Evolutionary conservation across 1,140 invertebrate species (phyloP), one percentile per base, ranked within the genome.

Genomic region (Ceratoteleas bidentatus): DNA sequence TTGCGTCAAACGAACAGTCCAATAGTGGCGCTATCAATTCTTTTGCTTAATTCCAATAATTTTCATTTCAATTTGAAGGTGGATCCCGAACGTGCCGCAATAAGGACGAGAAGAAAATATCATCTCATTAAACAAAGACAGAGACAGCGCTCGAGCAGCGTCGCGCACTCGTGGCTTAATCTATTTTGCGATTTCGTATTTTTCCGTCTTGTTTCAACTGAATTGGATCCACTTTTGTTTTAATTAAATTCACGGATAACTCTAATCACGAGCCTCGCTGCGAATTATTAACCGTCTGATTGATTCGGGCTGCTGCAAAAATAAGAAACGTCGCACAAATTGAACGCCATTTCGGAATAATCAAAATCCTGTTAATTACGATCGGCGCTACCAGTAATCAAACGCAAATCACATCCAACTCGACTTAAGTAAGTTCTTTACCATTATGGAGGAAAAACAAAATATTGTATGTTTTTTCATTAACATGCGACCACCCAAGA

Each of bases 201-300:
- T 40, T 40, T 40, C 36, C 10, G 36, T 40, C 36, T 40, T 40
- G 10, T 40, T 40, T 40, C 36, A 40, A 40, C 36, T 40, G 36
- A 40, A 40, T 40, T 40, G 36, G 36, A 40, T 40, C 36, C 36
- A 40, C 36, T 40, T 40, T 40, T 40, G 36, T 40, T 40, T 40
- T 40, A 40, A 40, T 40, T 40, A 40, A 40, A 40, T 40, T 40
- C 36, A 40, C 7, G 7, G 36, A 40, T 40, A 40, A 40, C 7
- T 40, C 7, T 40, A 40, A 40, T 40, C 36, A 40, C 10, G 36
- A 40, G 7, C 36, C 7, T 40, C 0, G 36, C 10, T 40, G 7
- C 7, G 10, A 40, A 40, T 40, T 40, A 40, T 40, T 40, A 40
- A 9, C 36, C 36, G 36, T 2, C 6, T 40, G 36, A 40, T 40